Conservation (phyloP, 2,113 vertebrate genomes). For the Zingel zingel region DNA sequence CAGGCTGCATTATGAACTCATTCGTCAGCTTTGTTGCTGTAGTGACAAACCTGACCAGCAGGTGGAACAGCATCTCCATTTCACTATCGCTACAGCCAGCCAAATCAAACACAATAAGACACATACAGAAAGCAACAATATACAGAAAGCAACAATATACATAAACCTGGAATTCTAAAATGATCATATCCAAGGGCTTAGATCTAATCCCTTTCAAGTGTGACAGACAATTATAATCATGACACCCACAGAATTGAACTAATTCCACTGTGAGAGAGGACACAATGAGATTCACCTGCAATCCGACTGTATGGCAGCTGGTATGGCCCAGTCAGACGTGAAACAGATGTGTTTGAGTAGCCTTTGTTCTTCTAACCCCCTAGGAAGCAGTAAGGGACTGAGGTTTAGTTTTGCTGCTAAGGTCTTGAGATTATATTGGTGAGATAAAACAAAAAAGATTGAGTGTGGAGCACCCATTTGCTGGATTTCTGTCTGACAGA, state of each 20-base stretch:
- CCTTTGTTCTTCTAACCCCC: conserved; percentile 35
- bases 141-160: conserved; percentile 22
- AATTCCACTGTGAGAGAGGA: conserved; percentile 29
- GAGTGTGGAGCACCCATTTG: conserved; percentile 1
- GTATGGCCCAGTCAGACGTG: conserved; percentile 33
- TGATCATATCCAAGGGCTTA: conserved; percentile 46
- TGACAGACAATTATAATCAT: conserved; percentile 61
- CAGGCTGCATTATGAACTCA: neutral
- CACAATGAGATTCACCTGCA: conserved; percentile 61
- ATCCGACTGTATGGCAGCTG: conserved; percentile 18
- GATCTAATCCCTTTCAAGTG: conserved; percentile 62
- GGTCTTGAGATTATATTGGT: conserved; percentile 38
- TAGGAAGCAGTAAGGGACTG: conserved; percentile 27
- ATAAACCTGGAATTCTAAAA: conserved; percentile 43
- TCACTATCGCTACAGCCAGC: neutral
- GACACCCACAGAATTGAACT: conserved; percentile 38
- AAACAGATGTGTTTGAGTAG: conserved; percentile 49
- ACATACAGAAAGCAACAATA: conserved; percentile 21
- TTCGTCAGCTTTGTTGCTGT: conserved; percentile 10
- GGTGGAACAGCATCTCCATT: conserved; percentile 50
- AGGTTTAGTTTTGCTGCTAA: conserved; percentile 17
- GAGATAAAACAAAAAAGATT: conserved; percentile 59
- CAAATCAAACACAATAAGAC: conserved; percentile 12
- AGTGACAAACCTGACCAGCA: conserved; percentile 51
- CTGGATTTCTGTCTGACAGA: conserved; percentile 47